These are phyloP conservation scores for Patella vulgata DNA, from an alignment of 1,140 invertebrate genomes.

Conservation along the genomic window DNA sequence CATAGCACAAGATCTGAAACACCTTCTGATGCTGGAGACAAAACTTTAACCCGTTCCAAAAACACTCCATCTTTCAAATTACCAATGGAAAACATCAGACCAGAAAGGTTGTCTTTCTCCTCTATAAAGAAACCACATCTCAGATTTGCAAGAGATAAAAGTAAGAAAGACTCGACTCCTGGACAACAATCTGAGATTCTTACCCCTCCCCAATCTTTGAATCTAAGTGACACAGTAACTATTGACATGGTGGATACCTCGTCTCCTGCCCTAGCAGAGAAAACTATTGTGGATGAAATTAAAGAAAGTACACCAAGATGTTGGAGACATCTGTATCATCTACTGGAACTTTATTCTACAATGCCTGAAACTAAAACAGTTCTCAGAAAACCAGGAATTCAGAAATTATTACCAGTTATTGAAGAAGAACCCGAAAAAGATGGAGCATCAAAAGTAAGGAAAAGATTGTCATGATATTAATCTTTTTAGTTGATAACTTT, in stretches of 20 bases:
- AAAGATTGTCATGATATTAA: too few species aligned
- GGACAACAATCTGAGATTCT: slow-evolving; percentile 33
- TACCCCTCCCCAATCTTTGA: slow-evolving; percentile 56
- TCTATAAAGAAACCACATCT: slow-evolving; percentile 30
- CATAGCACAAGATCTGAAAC: slow-evolving; percentile 10
- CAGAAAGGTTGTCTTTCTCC: slow-evolving; percentile 25
- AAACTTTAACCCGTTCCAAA: slow-evolving; percentile 16
- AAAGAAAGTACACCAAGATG: slow-evolving; percentile 78
- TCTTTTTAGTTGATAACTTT: background rate
- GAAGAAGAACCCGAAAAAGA: slow-evolving; percentile 41
- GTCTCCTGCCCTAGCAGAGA: slow-evolving; percentile 63
- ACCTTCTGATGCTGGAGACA: slow-evolving; percentile 5
- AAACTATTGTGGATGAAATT: slow-evolving; percentile 66
- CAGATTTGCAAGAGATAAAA: slow-evolving; percentile 34
- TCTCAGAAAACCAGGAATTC: slow-evolving; percentile 67
- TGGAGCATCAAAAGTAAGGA: slow-evolving; percentile 19
- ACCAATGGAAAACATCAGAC: slow-evolving; percentile 27
- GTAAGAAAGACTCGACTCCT: slow-evolving; percentile 27
- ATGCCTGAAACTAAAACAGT: slow-evolving; percentile 95
- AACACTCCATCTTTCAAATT: slow-evolving; percentile 19
- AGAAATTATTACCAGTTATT: slow-evolving; percentile 32
- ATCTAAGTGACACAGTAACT: slow-evolving; percentile 63
- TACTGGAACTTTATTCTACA: slow-evolving; percentile 91
- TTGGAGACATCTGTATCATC: slow-evolving; percentile 93
- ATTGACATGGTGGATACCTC: slow-evolving; percentile 65